phyloP scores from a whole-genome alignment of 2,888 invertebrate species.

The Chymomyza amoena region DNA sequence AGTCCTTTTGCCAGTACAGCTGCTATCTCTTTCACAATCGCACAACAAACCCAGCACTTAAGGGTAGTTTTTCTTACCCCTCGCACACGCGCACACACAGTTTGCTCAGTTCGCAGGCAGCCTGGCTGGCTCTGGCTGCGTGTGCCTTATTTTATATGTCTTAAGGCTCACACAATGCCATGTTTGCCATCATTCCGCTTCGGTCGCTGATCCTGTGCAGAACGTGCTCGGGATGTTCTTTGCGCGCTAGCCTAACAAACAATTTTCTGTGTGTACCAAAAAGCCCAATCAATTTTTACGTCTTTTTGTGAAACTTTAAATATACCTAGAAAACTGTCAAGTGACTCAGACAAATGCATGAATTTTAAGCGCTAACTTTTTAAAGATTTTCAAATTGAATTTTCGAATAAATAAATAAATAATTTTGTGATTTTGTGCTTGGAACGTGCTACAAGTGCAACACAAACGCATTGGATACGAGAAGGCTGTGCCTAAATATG shows the following conservation, averaged over 20 bases:
- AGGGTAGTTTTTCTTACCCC: slow-evolving; percentile 37
- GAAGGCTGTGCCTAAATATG: slow-evolving; percentile 72
- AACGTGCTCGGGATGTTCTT: slow-evolving; percentile 40
- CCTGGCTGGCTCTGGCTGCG: slow-evolving; percentile 22
- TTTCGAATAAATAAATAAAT: slow-evolving; percentile 3
- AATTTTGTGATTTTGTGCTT: slow-evolving; percentile 2
- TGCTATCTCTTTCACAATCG: slow-evolving; percentile 49
- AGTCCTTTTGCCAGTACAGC: slow-evolving; percentile 59
- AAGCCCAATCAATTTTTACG: slow-evolving; percentile 4
- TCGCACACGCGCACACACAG: slow-evolving; percentile 19
- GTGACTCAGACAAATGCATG: background rate
- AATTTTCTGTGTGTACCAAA: background rate
- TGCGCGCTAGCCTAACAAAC: slow-evolving; percentile 26
- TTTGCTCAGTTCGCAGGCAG: slow-evolving; percentile 61
- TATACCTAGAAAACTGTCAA: background rate
- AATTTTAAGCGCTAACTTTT: background rate
- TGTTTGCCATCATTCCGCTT: slow-evolving; percentile 75
- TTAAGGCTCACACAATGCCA: slow-evolving; percentile 64
- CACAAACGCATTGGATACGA: slow-evolving; percentile 61
- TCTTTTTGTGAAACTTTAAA: slow-evolving; percentile 1
- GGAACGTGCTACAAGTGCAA: slow-evolving; percentile 25
- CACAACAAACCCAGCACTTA: slow-evolving; percentile 25
- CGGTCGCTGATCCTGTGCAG: slow-evolving; percentile 74
- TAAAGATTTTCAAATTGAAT: background rate
- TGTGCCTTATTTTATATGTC: slow-evolving; percentile 68